Conservation (phyloP, 2,888 invertebrate genomes). For the Metalampra italica region DNA sequence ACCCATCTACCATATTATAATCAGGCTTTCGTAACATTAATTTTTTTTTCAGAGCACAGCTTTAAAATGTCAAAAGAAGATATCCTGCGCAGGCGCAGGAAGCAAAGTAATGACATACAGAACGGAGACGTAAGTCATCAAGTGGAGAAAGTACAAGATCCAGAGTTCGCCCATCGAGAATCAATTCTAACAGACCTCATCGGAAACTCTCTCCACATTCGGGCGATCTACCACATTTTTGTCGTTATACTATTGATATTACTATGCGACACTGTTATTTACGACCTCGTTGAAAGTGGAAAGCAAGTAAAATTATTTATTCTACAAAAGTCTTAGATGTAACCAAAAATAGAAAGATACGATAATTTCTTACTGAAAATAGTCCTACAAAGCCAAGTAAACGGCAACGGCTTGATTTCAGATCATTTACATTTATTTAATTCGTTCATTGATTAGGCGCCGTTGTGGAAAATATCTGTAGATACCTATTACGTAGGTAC, state of each 20-base stretch:
- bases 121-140: slow-evolving; percentile 34
- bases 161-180: slow-evolving; percentile 82
- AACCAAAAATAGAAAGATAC: no score
- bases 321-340: no score
- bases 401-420: no score
- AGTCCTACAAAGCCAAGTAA: no score
- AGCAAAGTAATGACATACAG: slow-evolving; percentile 15
- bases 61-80: slow-evolving; percentile 22
- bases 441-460: no score
- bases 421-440: no score
- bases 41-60: slow-evolving; percentile 10
- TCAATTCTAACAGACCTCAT: slow-evolving; percentile 90
- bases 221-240: slow-evolving; percentile 91
- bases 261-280: slow-evolving; percentile 84
- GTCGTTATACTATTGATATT: slow-evolving; percentile 85
- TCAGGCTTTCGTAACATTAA: neutral
- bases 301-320: slow-evolving; percentile 77
- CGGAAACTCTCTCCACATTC: slow-evolving; percentile 85
- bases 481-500: no score
- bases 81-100: slow-evolving; percentile 21
- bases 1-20: neutral
- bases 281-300: slow-evolving; percentile 86
- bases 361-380: no score
- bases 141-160: slow-evolving; percentile 25
- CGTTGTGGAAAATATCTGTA: no score